These are phyloP conservation scores for Urocynchramus pylzowi DNA, from an alignment of 2,113 vertebrate species.

Conservation along the genomic window DNA sequence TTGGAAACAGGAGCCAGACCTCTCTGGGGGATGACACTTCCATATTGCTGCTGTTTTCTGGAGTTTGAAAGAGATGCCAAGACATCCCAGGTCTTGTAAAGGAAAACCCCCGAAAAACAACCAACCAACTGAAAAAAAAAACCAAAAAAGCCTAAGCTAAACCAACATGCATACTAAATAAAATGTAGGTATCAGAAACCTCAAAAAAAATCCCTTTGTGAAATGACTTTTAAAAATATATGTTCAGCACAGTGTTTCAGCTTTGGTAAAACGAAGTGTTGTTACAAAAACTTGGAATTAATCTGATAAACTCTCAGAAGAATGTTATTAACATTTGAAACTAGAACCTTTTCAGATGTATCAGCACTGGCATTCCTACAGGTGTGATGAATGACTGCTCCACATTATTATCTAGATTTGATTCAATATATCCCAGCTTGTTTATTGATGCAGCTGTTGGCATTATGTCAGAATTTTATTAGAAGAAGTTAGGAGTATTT, in stretches of 20 bases:
- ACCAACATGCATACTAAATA: background rate
- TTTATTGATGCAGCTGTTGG: background rate
- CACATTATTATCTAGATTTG: background rate
- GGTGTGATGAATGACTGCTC: background rate
- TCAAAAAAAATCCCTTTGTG: background rate
- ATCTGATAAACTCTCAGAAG: background rate
- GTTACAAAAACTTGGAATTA: background rate
- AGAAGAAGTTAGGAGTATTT: background rate
- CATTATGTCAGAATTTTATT: background rate
- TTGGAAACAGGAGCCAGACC: background rate
- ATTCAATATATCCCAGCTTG: background rate
- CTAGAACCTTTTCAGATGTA: background rate
- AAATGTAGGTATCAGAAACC: background rate
- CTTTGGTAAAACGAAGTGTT: background rate
- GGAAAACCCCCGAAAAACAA: fast-evolving
- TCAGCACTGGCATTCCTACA: background rate
- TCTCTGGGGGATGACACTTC: background rate
- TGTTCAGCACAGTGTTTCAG: background rate
- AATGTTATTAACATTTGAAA: background rate
- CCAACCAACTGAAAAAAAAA: background rate
- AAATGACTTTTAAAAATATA: background rate
- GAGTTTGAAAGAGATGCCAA: background rate
- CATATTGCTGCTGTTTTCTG: background rate
- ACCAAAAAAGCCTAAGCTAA: background rate
- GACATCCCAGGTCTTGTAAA: background rate